Base-by-base conservation (phyloP, 2,888 invertebrate species). In the Caenorhabditis sp. region DNA sequence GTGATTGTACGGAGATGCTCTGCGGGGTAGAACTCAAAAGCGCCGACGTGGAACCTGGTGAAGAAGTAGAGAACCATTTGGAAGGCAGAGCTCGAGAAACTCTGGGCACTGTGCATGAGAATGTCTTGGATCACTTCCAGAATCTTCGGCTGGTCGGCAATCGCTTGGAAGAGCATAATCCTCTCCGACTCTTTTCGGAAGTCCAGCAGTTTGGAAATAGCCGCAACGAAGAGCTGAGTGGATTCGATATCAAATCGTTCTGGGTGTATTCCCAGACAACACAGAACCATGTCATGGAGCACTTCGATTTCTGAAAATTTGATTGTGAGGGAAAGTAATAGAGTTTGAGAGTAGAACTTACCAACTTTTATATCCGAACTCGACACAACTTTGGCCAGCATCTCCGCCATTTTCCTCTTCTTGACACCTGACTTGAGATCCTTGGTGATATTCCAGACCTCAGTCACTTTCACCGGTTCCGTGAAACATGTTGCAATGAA, bases 401-500 rank as follows among this genome's bases (percentile, higher is more conserved):
- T 84, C 49, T 80, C 84, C 24, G 68, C 49, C 84, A 84, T 84
- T 54, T 70, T 84, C 26, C 49, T 14, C 51, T 72, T 68, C 47
- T 84, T 83, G 0, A 38, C 28, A 0, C 35, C 64, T 2, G 22
- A 19, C 44, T 69, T 56, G 38, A 75, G 16, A 10, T 2, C n/a
- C 35, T 44, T 76, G 0, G 56, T 31, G 16, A 51, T 49, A 6
- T 63, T 26, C 84, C 84, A 84, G 6, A 75, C 26, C 8, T 64
- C 44, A 12, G 41, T 41, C 0, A 74, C 41, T 41, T 66, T 63
- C 2, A 28, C 22, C 5, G 44, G 4, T 14, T 83, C 64, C 7
- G 28, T 2, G 28, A 38, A 14, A 7, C 63, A 41, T 7, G 84
- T 84, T 0, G 44, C 19, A 10, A 58, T 41, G 64, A 84, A 74